Conservation (phyloP, 2,888 invertebrate genomes). For the Drosophila dives region DNA sequence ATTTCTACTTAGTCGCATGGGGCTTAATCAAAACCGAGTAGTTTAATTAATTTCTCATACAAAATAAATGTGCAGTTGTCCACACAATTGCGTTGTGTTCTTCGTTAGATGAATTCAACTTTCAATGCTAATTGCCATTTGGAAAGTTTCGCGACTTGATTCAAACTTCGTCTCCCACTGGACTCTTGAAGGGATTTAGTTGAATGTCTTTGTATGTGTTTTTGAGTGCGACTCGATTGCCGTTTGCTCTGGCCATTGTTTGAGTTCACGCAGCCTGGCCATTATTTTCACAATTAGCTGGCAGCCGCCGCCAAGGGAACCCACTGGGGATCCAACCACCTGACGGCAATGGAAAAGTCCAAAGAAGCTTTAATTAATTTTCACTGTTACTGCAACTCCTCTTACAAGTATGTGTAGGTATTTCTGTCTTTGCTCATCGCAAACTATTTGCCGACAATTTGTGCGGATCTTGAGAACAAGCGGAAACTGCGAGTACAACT, state of each 20-base stretch:
- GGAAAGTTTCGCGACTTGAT: constrained; percentile 71
- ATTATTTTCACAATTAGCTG: constrained; percentile 77
- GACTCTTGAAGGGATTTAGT: constrained; percentile 32
- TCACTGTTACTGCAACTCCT: constrained; percentile 11
- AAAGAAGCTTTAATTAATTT: constrained; percentile 71
- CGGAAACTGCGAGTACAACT: constrained; percentile 14
- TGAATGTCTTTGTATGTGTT: constrained; percentile 6
- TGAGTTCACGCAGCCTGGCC: constrained; percentile 73
- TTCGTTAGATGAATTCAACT: constrained; percentile 35
- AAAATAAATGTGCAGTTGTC: constrained; percentile 27
- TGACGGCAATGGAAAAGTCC: constrained; percentile 49
- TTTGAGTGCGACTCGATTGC: constrained; percentile 49
- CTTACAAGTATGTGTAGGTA: constrained; percentile 9
- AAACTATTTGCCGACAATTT: constrained; percentile 62
- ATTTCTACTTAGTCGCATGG: neutral
- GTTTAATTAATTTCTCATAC: constrained; percentile 19
- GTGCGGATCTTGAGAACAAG: constrained; percentile 31
- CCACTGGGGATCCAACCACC: constrained; percentile 49
- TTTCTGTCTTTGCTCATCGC: constrained; percentile 51
- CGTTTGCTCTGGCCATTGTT: constrained; percentile 69
- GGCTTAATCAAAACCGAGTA: constrained; percentile 1
- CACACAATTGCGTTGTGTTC: constrained; percentile 39
- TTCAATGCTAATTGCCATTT: constrained; percentile 75
- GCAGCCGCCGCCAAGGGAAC: constrained; percentile 22
- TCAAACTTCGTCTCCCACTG: constrained; percentile 64